Base-by-base conservation (phyloP, 2,888 invertebrate species). In the Phortica magna region DNA sequence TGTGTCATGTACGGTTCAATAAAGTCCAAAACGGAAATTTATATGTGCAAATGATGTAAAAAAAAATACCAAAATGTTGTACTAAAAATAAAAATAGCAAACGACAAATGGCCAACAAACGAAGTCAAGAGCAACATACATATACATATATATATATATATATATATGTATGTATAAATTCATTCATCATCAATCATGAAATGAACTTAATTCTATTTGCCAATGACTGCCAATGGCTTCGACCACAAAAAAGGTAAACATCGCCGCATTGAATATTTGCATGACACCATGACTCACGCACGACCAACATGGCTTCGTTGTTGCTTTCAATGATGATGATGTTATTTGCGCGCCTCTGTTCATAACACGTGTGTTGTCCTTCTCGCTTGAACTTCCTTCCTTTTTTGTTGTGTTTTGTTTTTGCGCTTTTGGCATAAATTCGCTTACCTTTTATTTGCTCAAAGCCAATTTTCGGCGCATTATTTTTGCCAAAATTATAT, bases 161-260 rank as follows among this genome's bases (percentile, higher is more conserved):
- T n/a, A 19, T 7, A 5, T 61, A 7, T 61, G 22, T 19, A 12
- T 61, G 61, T 19, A 48, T 14, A 22, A 19, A 61, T 61, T 17
- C n/a, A 61, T 42, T 43, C 42, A 67, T 67, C 67, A 67, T 67
- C 67, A 43, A 67, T 67, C 67, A 67, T 67, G 19, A 67, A 67
- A 43, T 43, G 17, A 67, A 67, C 67, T 67, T 42, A 42, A 43
- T 61, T 67, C 43, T 43, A 67, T 67, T 67, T 67, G 42, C 67
- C 43, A 67, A 42, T 3, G 67, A n/a, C 41, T 14, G n/a, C 42
- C 31, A 31, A 31, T 31, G 31, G 31, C 7, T 42, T 17, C 42
- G 67, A 42, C 67, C 67, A 67, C 41, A 41, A 67, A 67, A 42
- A 67, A 42, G 61, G 19, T 61, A 22, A n/a, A 61, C 61, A 61